A percentile compares a stretch with the other conserved stretches of the same genome.
Evolutionary conservation across 1,140 invertebrate species (phyloP).

Genomic region (Aphaenogaster floridana): DNA sequence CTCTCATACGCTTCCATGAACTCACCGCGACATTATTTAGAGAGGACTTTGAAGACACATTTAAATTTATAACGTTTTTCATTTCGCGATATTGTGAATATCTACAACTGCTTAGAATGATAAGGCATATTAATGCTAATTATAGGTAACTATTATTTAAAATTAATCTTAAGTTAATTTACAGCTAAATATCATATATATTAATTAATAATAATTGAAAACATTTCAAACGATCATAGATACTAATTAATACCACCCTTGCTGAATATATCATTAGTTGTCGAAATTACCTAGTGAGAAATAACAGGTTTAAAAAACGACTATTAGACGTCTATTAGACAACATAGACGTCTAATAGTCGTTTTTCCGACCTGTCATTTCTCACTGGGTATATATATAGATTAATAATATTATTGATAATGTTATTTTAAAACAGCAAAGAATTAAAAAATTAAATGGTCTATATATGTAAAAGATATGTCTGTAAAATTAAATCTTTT

Average conservation of each 20-base stretch:
- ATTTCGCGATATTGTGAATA: neutral
- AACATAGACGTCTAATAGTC: too few species aligned
- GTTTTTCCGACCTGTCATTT: too few species aligned
- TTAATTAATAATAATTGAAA: neutral
- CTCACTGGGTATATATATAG: neutral
- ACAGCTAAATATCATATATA: neutral
- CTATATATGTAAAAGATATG: neutral
- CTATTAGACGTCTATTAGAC: too few species aligned
- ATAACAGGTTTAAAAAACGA: too few species aligned
- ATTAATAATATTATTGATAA: neutral
- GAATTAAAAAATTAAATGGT: neutral
- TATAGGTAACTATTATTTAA: neutral
- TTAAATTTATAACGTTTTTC: neutral
- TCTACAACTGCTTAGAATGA: neutral
- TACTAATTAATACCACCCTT: neutral
- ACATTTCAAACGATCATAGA: neutral
- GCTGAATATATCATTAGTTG: neutral
- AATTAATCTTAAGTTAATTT: constrained; percentile 16
- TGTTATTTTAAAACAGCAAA: neutral
- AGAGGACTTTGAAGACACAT: neutral
- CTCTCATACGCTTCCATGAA: constrained; percentile 12
- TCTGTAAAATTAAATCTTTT: constrained; percentile 1
- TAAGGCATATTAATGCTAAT: neutral
- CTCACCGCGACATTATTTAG: neutral
- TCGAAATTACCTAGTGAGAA: neutral